Evolutionary conservation across 1,140 invertebrate species (phyloP).

Genomic region (Portunus trituberculatus): DNA sequence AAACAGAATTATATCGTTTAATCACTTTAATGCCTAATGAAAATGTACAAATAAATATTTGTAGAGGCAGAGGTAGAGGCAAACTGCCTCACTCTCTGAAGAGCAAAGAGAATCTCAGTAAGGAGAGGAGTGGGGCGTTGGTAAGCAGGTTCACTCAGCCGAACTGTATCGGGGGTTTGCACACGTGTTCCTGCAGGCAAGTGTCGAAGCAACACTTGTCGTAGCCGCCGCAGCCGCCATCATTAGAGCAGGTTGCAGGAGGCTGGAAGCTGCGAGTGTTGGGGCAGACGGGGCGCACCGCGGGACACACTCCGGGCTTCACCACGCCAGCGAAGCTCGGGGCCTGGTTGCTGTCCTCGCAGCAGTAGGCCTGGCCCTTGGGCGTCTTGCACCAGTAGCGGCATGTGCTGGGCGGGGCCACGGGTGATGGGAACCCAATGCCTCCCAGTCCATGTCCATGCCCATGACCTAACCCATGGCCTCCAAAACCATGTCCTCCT

Average conservation of each 20-base stretch:
- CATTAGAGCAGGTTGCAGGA: constrained; percentile 64
- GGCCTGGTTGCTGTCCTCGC: constrained; percentile 36
- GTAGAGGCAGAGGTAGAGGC: too few relatives aligned
- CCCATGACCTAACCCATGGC: neutral
- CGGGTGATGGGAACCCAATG: neutral
- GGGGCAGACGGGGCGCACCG: constrained; percentile 52
- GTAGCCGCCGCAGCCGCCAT: constrained; percentile 53
- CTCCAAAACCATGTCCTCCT: neutral
- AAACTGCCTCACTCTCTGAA: too few relatives aligned
- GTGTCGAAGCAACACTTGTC: constrained; percentile 69
- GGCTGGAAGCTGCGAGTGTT: constrained; percentile 43
- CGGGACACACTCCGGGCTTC: constrained; percentile 59
- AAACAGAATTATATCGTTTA: neutral
- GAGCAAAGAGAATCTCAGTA: neutral
- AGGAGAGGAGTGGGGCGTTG: too few relatives aligned
- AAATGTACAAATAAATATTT: neutral
- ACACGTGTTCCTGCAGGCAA: constrained; percentile 31
- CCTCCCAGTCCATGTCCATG: neutral
- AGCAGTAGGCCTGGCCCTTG: constrained; percentile 58
- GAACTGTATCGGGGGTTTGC: constrained; percentile 1
- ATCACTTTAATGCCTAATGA: too few relatives aligned
- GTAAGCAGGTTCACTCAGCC: neutral
- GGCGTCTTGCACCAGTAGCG: constrained; percentile 67
- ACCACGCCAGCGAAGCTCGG: neutral
- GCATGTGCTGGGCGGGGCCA: constrained; percentile 43